Evolutionary conservation across 2,888 invertebrate species (phyloP), one percentile per base, ranked within the genome.

Genomic region (Patella depressa): DNA sequence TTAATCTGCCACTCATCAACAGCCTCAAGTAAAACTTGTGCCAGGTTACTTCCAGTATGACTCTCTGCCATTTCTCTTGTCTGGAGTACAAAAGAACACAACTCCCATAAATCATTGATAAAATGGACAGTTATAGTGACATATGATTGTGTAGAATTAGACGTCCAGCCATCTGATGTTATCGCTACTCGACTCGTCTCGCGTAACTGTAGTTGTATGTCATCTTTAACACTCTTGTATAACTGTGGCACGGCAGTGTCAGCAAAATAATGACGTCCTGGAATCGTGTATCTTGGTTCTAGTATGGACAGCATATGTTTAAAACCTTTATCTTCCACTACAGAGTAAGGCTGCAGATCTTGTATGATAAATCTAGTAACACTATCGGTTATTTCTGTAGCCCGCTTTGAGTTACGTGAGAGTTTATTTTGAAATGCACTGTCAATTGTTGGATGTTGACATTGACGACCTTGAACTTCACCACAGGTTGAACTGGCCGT

Each of bases 101-200:
- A 77, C 29, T 79, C 79, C 79, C 79, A 79, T 1, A 72, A 74
- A 53, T 74, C 76, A 57, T 79, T 76, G 73, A 79, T 77, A 45
- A 79, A 79, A 71, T 79, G 79, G 24, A 70, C 76, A 45, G 77
- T 53, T 53, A 79, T 15, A 4, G 79, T 79, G 69, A 79, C 74
- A 54, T 73, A 79, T 29, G 11, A 19, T 65, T 79, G 77, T 12
- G 65, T 59, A 15, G 71, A 55, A 2, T 72, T 45, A 53, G 76
- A 79, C 14, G n/a, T 55, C 79, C 79, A 79, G 3, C 70, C 69
- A 45, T 79, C 79, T 3, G 77, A 72, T 15, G 79, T 77, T 57
- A 79, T 17, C 9, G 79, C 77, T 55, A 79, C 72, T 55, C 72
- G 74, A 4, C 74, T 72, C n/a, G 79, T 74, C 53, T 77, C 77